These are phyloP conservation scores for Chloroclysta siterata DNA, from an alignment of 2,888 invertebrate genomes.

Conservation along the genomic window DNA sequence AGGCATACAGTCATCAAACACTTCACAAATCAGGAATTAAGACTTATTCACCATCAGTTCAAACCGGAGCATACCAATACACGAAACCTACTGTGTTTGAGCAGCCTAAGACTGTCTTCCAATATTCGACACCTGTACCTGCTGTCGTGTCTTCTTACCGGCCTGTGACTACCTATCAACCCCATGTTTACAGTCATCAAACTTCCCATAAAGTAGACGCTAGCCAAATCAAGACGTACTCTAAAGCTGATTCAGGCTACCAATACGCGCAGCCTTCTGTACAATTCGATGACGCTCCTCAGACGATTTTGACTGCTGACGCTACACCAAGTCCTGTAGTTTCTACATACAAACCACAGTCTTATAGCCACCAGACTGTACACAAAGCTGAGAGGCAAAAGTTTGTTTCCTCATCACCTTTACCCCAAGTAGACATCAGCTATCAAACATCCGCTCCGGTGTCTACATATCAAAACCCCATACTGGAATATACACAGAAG, in stretches of 20 bases:
- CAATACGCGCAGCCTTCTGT: conserved; percentile 56
- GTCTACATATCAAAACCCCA: conserved; percentile 65
- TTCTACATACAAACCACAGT: conserved; percentile 66
- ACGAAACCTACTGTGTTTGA: conserved; percentile 50
- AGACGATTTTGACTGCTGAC: conserved; percentile 52
- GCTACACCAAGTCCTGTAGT: conserved; percentile 59
- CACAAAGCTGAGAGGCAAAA: conserved; percentile 66
- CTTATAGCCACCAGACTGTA: conserved; percentile 69
- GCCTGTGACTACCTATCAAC: conserved; percentile 25
- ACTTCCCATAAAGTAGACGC: conserved; percentile 59
- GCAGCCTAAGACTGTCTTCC: conserved; percentile 49
- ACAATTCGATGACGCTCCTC: conserved; percentile 64
- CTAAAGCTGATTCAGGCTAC: conserved; percentile 58
- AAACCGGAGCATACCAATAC: conserved; percentile 51
- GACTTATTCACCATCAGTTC: conserved; percentile 52
- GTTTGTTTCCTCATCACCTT: conserved; percentile 58
- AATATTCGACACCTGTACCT: conserved; percentile 57
- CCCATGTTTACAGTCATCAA: conserved; percentile 32
- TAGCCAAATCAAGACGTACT: conserved; percentile 58
- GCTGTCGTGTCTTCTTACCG: conserved; percentile 24
- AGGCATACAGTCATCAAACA: conserved; percentile 66
- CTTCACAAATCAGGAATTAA: conserved; percentile 63
- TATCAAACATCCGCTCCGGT: conserved; percentile 55
- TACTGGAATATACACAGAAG: conserved; percentile 63
- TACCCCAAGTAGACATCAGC: conserved; percentile 54